These are phyloP conservation scores for Gambelia wislizenii DNA, from an alignment of 2,797 vertebrate species.

Conservation along the genomic window DNA sequence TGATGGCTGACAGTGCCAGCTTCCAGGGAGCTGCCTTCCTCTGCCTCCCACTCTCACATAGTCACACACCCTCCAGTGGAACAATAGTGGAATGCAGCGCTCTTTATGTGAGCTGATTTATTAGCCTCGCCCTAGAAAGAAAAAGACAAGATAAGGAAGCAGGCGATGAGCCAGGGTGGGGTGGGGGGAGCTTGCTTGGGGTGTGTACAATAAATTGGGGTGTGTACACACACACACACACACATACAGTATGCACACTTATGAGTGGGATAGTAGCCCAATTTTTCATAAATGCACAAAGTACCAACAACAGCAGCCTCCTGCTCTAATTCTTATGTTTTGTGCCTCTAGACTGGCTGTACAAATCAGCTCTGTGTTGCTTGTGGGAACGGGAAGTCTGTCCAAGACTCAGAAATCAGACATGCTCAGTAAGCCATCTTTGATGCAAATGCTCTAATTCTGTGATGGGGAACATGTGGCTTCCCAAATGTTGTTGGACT, in stretches of 20 bases:
- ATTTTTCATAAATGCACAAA: background rate
- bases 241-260: background rate
- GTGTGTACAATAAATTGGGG: no score
- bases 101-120: constrained; percentile 44
- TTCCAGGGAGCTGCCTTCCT: constrained; percentile 11
- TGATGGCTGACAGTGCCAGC: constrained; percentile 45
- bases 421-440: constrained; percentile 22
- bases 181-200: constrained; percentile 41
- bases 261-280: background rate
- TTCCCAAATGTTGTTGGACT: background rate
- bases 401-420: background rate
- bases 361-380: constrained; percentile 39
- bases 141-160: constrained; percentile 25
- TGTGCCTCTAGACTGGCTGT: constrained; percentile 59
- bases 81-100: background rate
- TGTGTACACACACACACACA: no score
- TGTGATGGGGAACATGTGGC: background rate
- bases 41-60: constrained; percentile 14
- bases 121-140: constrained; percentile 47
- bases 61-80: constrained; percentile 48
- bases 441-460: constrained; percentile 48
- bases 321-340: constrained; percentile 64
- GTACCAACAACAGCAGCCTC: constrained; percentile 42
- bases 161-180: constrained; percentile 13
- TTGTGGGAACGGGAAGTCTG: background rate